Conservation (phyloP, 1,140 invertebrate species). For the Drosophila nigromelanica region DNA sequence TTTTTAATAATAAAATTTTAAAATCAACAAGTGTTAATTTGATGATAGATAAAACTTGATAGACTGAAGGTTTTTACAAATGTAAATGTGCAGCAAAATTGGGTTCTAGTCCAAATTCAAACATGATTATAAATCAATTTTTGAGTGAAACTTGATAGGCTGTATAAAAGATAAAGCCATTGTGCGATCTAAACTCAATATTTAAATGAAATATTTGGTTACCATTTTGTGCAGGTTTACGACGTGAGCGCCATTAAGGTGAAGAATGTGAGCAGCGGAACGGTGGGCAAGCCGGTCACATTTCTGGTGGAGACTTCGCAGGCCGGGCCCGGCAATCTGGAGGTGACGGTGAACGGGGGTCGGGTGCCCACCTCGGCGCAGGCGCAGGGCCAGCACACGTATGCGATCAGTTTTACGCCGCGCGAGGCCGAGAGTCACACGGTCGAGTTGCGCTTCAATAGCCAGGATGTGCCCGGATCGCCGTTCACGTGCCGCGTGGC, state of each 20-base stretch:
- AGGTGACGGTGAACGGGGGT: constrained; percentile 98
- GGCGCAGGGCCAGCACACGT: constrained; percentile 96
- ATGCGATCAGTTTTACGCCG: constrained; percentile 98
- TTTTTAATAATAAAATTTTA: no score
- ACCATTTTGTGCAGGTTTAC: constrained; percentile 87
- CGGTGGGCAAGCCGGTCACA: constrained; percentile 96
- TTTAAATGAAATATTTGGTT: not conserved
- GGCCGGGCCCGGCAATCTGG: constrained; percentile 94
- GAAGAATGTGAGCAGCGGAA: constrained; percentile 94
- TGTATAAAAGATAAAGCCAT: no score
- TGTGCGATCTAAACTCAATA: no score
- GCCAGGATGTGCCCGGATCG: constrained; percentile 96
- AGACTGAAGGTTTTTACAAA: no score
- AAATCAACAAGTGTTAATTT: no score
- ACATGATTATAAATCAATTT: no score
- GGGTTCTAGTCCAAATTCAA: no score
- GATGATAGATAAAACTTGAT: no score
- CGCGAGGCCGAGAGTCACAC: constrained; percentile 94
- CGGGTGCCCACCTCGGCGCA: constrained; percentile 97
- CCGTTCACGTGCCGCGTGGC: constrained; percentile 90
- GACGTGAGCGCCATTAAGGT: constrained; percentile 97
- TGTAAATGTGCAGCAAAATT: no score
- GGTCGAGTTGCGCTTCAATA: constrained; percentile 97
- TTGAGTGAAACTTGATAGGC: no score
- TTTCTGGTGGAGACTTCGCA: constrained; percentile 98